Percentiles rank a stretch among this genome's conserved stretches.
These are phyloP conservation scores for Osedax fenrisi DNA, from an alignment of 2,888 invertebrate genomes.

Conservation along the genomic window DNA sequence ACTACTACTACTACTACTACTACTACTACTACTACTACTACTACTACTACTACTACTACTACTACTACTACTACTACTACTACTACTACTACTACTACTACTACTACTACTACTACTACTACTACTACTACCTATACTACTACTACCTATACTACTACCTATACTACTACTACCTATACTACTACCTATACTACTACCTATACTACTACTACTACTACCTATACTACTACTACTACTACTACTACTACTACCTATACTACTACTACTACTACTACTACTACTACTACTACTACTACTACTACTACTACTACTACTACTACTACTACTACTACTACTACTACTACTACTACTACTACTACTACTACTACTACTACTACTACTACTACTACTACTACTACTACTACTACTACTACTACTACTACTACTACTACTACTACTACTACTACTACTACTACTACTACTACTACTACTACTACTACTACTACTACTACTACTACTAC, in stretches of 20 bases:
- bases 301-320: constrained; percentile 28
- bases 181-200: constrained; percentile 3
- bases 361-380: neutral
- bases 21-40: no score
- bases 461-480: neutral
- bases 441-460: neutral
- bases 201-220: constrained; percentile 20
- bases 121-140: neutral
- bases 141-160: neutral
- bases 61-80: no score
- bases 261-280: constrained; percentile 25
- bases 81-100: no score
- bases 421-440: neutral
- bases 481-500: neutral
- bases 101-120: neutral
- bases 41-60: no score
- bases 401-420: no score
- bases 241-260: constrained; percentile 29
- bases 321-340: constrained; percentile 23
- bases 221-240: constrained; percentile 23
- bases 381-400: neutral
- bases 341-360: constrained; percentile 13
- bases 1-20: no score
- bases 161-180: neutral
- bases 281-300: constrained; percentile 27